Base-by-base conservation (phyloP, 2,888 invertebrate species). In the Microchrysa polita region DNA sequence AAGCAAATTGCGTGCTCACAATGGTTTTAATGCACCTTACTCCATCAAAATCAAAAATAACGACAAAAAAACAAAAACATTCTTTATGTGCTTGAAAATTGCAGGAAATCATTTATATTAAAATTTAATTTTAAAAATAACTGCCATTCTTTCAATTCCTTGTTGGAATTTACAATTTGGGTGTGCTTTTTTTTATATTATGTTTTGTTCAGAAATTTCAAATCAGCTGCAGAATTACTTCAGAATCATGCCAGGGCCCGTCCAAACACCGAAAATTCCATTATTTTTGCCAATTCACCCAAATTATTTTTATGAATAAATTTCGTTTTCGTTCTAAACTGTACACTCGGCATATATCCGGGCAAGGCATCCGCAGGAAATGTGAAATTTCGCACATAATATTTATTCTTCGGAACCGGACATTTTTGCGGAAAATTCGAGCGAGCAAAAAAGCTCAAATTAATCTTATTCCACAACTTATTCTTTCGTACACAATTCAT, bases 361-460 rank as follows among this genome's bases (percentile, higher is more conserved):
- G 69, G 69, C 14, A 69, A 57, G 0, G 55, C 2, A 55, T 57
- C 4, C 10, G 55, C 40, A 4, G 69, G 69, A 57, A 57, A 69
- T 7, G 69, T 57, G 12, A 23, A 57, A 10, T 69, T 69, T 1
- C 40, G n/a, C 18, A 69, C 18, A 34, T 69, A 57, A 40, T 69
- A 69, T 0, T n/a, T 20, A 55, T 69, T 55, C n/a, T 69, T 69
- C 2, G 40, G 12, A 40, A 69, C 57, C 9, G 69, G 69, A 20
- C 69, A 69, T 18, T 16, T 42, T 40, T 18, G 40, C 40, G 69
- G 69, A 55, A 69, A 69, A 22, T 69, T 69, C 5, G 69, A 23
- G 10, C 12, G 18, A 2, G 34, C 40, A 14, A 69, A 69, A 20
- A 69, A 23, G 18, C n/a, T 40, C 20, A 16, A 16, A 14, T 57